Evolutionary conservation across 2,888 invertebrate species (phyloP).

Genomic region (Agrotis exclamationis): DNA sequence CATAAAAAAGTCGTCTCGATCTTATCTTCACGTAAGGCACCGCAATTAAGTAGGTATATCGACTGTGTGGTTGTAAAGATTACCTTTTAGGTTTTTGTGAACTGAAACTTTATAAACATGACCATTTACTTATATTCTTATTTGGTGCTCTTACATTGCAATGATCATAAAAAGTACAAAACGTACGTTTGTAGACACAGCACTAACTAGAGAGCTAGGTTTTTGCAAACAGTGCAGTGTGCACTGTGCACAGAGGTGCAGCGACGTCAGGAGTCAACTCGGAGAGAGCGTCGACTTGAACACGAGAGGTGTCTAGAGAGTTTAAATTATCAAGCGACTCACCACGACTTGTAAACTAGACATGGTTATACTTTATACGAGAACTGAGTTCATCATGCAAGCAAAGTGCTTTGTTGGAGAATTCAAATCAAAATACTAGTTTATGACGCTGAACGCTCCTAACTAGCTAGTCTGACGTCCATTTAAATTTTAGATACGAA

Average conservation of each 20-base stretch:
- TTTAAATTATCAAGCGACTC: constrained; percentile 73
- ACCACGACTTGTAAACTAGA: constrained; percentile 57
- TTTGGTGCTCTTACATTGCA: background rate
- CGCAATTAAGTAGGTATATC: background rate
- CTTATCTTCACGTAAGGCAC: constrained; percentile 11
- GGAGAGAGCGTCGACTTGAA: constrained; percentile 74
- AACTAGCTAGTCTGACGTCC: constrained; percentile 39
- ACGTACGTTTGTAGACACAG: constrained; percentile 10
- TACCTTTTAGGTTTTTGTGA: background rate
- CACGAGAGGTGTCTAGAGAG: constrained; percentile 71
- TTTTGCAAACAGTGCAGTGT: constrained; percentile 37
- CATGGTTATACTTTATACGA: constrained; percentile 42
- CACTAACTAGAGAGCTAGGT: constrained; percentile 32
- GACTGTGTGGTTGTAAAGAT: background rate
- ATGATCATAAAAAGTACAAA: constrained; percentile 6
- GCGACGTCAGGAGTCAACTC: constrained; percentile 22
- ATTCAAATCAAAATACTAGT: constrained; percentile 54
- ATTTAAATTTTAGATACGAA: constrained; percentile 52
- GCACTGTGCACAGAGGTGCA: constrained; percentile 49
- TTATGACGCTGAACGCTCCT: constrained; percentile 36
- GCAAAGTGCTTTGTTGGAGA: constrained; percentile 43
- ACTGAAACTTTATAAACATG: background rate
- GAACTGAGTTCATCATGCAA: constrained; percentile 46
- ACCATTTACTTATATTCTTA: constrained; percentile 1
- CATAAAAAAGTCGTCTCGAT: constrained; percentile 17